A percentile compares a stretch with the other conserved stretches of the same genome.
Conservation (phyloP, 2,888 invertebrate species). For the Arge pagana region DNA sequence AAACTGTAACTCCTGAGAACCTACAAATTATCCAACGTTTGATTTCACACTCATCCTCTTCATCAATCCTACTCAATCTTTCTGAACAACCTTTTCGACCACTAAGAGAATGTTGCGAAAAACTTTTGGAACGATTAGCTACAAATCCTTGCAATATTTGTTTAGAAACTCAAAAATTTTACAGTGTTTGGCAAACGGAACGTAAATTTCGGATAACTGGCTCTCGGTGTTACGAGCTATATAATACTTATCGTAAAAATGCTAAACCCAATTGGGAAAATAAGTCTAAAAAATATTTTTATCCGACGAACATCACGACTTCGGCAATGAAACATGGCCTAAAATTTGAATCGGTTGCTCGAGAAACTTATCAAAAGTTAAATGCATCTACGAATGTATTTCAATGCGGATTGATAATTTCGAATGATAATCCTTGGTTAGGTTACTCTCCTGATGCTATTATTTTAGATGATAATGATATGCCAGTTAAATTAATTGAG, state of each 20-base stretch:
- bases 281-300: conserved; percentile 21
- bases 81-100: not conserved
- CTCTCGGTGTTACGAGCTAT: not conserved
- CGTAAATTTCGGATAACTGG: conserved; percentile 8
- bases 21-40: too few relatives aligned
- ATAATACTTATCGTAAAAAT: conserved; percentile 13
- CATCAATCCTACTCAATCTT: not conserved
- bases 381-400: conserved; percentile 1
- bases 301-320: conserved; percentile 9
- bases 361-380: conserved; percentile 7
- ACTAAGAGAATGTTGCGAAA: conserved; percentile 5
- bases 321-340: conserved; percentile 8
- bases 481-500: too few relatives aligned
- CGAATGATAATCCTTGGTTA: conserved; percentile 20
- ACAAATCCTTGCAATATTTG: not conserved
- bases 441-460: conserved; percentile 19
- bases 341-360: conserved; percentile 15
- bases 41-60: not conserved
- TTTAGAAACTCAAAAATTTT: conserved; percentile 1
- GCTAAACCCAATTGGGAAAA: conserved; percentile 19
- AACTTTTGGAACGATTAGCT: not conserved
- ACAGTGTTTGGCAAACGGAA: not conserved
- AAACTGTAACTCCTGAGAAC: not conserved
- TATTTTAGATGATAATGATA: conserved; percentile 13
- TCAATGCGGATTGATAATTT: conserved; percentile 20